These are phyloP conservation scores for Silurus meridionalis DNA, from an alignment of 2,113 vertebrate genomes.

Conservation along the genomic window DNA sequence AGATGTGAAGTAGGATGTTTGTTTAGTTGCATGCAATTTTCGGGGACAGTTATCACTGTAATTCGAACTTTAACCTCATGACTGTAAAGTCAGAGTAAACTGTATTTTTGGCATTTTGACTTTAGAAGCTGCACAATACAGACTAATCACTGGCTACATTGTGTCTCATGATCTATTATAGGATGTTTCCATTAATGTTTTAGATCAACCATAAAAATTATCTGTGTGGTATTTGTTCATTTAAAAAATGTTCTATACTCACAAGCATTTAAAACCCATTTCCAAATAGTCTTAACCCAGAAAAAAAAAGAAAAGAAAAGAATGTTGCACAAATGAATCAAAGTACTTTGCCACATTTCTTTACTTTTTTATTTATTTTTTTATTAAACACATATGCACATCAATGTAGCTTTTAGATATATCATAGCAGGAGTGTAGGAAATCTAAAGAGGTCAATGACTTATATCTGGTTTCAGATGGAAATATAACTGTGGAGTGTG, in stretches of 20 bases:
- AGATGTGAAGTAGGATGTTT: neutral
- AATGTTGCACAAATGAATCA: no score
- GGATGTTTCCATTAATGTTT: neutral
- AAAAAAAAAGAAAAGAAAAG: neutral
- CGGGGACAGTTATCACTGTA: neutral
- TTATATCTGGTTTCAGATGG: constrained; percentile 48
- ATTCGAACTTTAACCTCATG: neutral
- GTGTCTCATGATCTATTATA: neutral
- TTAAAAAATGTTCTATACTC: neutral
- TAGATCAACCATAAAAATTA: neutral
- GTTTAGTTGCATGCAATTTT: constrained; percentile 1
- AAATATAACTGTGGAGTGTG: constrained; percentile 52
- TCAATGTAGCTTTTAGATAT: neutral
- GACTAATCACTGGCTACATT: neutral
- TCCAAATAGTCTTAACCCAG: neutral
- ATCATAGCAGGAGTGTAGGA: constrained; percentile 24
- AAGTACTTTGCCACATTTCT: neutral
- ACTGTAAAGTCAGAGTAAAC: neutral
- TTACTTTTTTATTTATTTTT: no score
- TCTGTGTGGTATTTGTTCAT: neutral
- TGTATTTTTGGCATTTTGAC: neutral
- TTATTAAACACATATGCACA: no score
- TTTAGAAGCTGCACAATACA: neutral
- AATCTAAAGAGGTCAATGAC: constrained; percentile 35
- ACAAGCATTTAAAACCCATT: neutral